Percentiles rank a stretch among this genome's conserved stretches.
Evolutionary conservation across 2,888 invertebrate genomes (phyloP).

Genomic region (Drosophila setosimentum): DNA sequence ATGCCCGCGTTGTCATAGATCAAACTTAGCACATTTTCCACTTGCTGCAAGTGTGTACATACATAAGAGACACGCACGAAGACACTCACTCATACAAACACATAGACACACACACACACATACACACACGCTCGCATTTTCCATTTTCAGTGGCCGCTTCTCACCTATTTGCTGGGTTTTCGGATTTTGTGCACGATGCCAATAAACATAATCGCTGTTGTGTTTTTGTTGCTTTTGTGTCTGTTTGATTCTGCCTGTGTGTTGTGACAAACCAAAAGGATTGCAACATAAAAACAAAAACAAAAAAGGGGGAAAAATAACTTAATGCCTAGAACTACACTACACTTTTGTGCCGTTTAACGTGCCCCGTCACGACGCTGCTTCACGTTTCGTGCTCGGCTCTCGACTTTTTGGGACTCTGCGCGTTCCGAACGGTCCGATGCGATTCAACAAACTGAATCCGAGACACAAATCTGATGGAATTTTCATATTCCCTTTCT

Average conservation of each 20-base stretch:
- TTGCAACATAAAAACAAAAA: conserved; percentile 28
- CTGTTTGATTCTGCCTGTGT: conserved; percentile 1
- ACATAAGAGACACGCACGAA: conserved; percentile 26
- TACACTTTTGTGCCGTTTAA: conserved; percentile 69
- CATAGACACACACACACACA: conserved; percentile 1
- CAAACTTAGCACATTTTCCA: conserved; percentile 42
- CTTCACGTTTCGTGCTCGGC: conserved; percentile 44
- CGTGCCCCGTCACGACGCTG: conserved; percentile 57
- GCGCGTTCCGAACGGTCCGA: conserved; percentile 71
- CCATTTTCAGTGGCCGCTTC: conserved; percentile 39
- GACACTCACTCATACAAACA: conserved; percentile 13
- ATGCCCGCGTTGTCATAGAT: conserved; percentile 37
- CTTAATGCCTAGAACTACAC: conserved; percentile 64
- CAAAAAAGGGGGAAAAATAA: conserved; percentile 23
- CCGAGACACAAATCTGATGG: conserved; percentile 53
- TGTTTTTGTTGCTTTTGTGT: neutral
- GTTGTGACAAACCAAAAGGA: conserved; percentile 28
- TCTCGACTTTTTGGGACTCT: conserved; percentile 30
- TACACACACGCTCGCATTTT: neutral
- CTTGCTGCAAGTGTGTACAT: conserved; percentile 17
- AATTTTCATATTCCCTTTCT: conserved; percentile 37
- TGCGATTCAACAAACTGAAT: conserved; percentile 78
- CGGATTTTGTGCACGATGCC: conserved; percentile 66
- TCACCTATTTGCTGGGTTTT: conserved; percentile 68
- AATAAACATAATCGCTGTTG: conserved; percentile 57